Evolutionary conservation across 2,113 vertebrate species (phyloP), one percentile per base, ranked within the genome.

Genomic region (Prunella himalayana): DNA sequence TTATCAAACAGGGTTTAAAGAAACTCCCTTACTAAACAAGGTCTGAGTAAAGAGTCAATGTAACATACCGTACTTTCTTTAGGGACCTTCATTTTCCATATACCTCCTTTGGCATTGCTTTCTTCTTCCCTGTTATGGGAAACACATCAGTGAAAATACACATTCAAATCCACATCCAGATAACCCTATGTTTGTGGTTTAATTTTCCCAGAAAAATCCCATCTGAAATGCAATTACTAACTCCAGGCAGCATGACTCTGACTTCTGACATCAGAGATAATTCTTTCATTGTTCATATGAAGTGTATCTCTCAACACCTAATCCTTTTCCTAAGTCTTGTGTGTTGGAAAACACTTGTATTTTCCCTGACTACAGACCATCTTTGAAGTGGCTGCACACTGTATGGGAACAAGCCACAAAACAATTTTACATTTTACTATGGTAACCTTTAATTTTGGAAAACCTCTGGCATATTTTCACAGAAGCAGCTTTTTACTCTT

Each of bases 51-150:
- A 30, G 60, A 50, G 27, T 39, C 60, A 77, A 6, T 44, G 64
- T 54, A n/a, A 97, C 99, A 79, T 98, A 99, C 99, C 72, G 98
- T 98, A 95, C 98, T 98, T 92, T 99, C 99, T 97, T 99, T 99
- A 59, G 99, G 98, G 37, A 99, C 98, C 98, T 99, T 99, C 98
- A 99, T 99, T 97, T 99, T 99, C 99, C 99, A 99, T 30, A 99
- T 97, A 2, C 99, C 99, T 51, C 99, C 99, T 97, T 99, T 99
- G 50, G 99, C 99, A 94, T 99, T 99, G 97, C 99, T 99, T 97
- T 99, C 99, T 88, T 99, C 99, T 98, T 99, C 99, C 99, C 99
- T 99, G 92, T 94, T 82, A 94, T 57, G 59, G 78, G 39, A 95
- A 96, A 94, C 0, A 95, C 42, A 92, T 56, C 76, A 86, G 53